These are phyloP conservation scores for Poliocrania exsul DNA, from an alignment of 2,797 vertebrate species.

Conservation along the genomic window DNA sequence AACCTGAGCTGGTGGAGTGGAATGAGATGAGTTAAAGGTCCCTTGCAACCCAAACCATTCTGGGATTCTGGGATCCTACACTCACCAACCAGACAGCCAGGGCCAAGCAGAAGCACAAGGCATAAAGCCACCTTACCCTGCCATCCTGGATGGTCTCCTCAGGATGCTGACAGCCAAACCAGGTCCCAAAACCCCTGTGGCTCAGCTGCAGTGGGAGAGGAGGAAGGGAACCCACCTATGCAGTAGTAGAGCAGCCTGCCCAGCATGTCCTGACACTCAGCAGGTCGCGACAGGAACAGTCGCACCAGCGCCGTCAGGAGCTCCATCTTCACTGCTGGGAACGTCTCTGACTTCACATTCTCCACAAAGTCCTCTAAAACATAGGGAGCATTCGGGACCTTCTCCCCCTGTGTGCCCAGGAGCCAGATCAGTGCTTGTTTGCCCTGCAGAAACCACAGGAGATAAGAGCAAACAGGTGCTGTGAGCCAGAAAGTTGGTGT, in stretches of 20 bases:
- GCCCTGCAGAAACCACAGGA: conserved; percentile 77
- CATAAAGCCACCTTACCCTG: conserved; percentile 65
- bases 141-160: conserved; percentile 81
- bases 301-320: conserved; percentile 87
- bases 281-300: conserved; percentile 89
- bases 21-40: neutral
- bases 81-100: neutral
- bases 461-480: neutral
- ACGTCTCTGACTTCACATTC: conserved; percentile 82
- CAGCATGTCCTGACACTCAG: conserved; percentile 92
- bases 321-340: conserved; percentile 88
- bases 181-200: conserved; percentile 82
- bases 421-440: conserved; percentile 93
- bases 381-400: conserved; percentile 87
- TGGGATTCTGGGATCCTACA: neutral
- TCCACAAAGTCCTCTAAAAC: conserved; percentile 91
- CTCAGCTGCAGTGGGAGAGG: conserved; percentile 71
- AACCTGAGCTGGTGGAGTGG: neutral
- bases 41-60: neutral
- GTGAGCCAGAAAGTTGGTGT: accelerated
- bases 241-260: conserved; percentile 89
- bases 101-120: neutral
- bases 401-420: conserved; percentile 87
- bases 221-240: conserved; percentile 80
- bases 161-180: conserved; percentile 81